Conservation (phyloP, 2,113 vertebrate genomes). For the Sander lucioperca region DNA sequence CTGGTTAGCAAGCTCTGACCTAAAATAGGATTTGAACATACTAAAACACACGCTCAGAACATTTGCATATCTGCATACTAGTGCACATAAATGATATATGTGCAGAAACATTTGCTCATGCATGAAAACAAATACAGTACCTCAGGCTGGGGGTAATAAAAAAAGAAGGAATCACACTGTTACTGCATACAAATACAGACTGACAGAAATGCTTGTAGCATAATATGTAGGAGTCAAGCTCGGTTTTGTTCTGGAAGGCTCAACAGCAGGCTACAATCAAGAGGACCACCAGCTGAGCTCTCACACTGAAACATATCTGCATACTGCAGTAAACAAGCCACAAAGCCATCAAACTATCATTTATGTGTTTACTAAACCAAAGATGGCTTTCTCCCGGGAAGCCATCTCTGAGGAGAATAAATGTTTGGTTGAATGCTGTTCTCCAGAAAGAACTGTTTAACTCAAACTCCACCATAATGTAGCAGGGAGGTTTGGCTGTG, state of each 20-base stretch:
- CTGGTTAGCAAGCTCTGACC: constrained; percentile 12
- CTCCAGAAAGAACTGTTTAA: not conserved
- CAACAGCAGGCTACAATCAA: constrained; percentile 29
- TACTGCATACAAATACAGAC: constrained; percentile 45
- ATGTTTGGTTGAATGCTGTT: constrained; percentile 20
- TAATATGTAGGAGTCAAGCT: constrained; percentile 27
- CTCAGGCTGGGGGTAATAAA: constrained; percentile 10
- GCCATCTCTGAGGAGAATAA: constrained; percentile 20
- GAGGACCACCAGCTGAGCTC: constrained; percentile 59
- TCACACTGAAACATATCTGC: constrained; percentile 33
- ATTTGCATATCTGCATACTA: constrained; percentile 22
- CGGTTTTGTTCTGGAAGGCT: constrained; percentile 28
- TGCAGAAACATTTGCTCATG: constrained; percentile 34
- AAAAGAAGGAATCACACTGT: constrained; percentile 14
- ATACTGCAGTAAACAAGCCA: constrained; percentile 21
- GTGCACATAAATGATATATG: constrained; percentile 20
- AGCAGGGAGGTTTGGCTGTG: constrained; percentile 1
- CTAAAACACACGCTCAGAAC: constrained; percentile 5
- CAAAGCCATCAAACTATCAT: constrained; percentile 39
- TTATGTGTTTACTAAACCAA: constrained; percentile 41
- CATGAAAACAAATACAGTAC: constrained; percentile 15
- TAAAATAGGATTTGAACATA: constrained; percentile 14
- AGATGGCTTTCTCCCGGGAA: constrained; percentile 17
- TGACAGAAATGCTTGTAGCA: constrained; percentile 29
- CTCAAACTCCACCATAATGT: not conserved